Conservation (phyloP, 2,888 invertebrate species). For the Nemapogon koenigi region DNA sequence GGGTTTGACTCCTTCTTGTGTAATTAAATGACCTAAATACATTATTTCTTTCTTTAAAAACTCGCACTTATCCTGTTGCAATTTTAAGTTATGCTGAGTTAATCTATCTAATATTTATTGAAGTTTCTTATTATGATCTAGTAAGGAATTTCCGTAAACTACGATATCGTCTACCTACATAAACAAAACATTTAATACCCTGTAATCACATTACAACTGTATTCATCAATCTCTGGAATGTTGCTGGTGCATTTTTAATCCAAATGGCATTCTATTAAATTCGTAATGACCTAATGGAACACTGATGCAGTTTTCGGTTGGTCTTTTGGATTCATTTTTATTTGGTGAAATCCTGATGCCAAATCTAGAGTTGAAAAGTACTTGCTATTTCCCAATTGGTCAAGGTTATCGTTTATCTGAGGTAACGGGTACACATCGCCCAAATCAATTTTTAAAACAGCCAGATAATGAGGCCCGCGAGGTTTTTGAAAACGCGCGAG, state of each 20-base stretch:
- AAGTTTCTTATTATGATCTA: constrained; percentile 13
- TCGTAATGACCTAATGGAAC: constrained; percentile 14
- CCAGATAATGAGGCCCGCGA: too few species aligned
- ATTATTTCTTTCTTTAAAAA: neutral
- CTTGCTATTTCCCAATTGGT: constrained; percentile 14
- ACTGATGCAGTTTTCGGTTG: constrained; percentile 13
- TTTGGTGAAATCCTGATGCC: constrained; percentile 13
- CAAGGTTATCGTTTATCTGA: constrained; percentile 13
- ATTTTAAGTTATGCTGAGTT: constrained; percentile 9
- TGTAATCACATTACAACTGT: constrained; percentile 11
- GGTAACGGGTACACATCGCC: constrained; percentile 16
- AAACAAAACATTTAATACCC: constrained; percentile 14
- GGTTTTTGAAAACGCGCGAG: too few species aligned
- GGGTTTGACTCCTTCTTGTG: constrained; percentile 21
- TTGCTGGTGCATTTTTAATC: constrained; percentile 13
- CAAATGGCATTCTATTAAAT: constrained; percentile 12
- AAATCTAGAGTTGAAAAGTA: constrained; percentile 14
- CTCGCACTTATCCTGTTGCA: neutral
- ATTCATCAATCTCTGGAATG: constrained; percentile 14
- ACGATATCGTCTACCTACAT: constrained; percentile 14
- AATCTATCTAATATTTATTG: constrained; percentile 13
- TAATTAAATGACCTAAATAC: constrained; percentile 21
- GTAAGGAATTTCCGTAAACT: constrained; percentile 12
- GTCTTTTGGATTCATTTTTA: constrained; percentile 12
- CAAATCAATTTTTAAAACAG: too few species aligned